A percentile compares a stretch with the other conserved stretches of the same genome.
Evolutionary conservation across 2,113 vertebrate species (phyloP).

Genomic region (Laticauda laticaudata): DNA sequence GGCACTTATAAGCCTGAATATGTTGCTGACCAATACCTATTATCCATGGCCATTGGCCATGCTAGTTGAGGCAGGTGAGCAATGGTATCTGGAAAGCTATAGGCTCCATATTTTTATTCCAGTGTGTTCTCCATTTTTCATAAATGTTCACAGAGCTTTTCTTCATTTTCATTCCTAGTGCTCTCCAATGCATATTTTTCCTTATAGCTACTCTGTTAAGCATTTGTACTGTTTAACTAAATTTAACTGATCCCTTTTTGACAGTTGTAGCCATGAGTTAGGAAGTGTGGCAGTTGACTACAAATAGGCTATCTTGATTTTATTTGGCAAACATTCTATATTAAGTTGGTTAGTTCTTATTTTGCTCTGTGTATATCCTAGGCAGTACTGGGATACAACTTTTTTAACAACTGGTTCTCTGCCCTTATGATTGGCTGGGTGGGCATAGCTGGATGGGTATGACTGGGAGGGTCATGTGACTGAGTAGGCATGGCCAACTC

Average conservation of each 20-base stretch:
- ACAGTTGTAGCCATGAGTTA: not conserved
- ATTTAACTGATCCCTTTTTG: not conserved
- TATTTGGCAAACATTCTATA: not conserved
- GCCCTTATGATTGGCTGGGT: too few species aligned
- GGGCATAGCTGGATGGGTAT: too few species aligned
- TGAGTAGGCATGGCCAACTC: too few species aligned
- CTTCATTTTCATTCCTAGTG: not conserved
- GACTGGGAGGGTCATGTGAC: too few species aligned
- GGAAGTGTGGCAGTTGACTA: not conserved
- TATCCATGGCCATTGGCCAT: not conserved
- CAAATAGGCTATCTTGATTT: not conserved
- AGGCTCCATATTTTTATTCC: not conserved
- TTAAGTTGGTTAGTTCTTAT: not conserved
- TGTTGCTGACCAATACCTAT: not conserved
- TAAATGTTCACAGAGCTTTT: not conserved
- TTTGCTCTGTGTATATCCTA: not conserved
- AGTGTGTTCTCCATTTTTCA: not conserved
- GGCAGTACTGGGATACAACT: too few species aligned
- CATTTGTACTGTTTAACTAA: not conserved
- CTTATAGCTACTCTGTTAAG: not conserved
- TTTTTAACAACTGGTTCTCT: too few species aligned
- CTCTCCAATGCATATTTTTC: not conserved
- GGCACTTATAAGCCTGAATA: not conserved
- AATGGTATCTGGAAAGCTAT: not conserved
- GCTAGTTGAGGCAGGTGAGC: not conserved